These are phyloP conservation scores for Microctonus aethiopoides DNA, from an alignment of 2,888 invertebrate genomes.

Conservation along the genomic window DNA sequence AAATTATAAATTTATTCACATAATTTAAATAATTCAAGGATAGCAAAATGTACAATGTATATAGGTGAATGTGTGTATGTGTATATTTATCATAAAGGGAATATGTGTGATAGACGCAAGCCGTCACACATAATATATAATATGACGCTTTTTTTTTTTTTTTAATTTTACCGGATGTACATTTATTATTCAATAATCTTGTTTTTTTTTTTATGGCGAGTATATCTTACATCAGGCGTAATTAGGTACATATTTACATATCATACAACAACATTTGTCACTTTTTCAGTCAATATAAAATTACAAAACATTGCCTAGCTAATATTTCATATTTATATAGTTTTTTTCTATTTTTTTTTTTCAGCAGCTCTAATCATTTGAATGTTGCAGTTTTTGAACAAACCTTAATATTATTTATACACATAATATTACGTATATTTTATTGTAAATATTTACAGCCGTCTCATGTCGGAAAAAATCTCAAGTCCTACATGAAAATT, in stretches of 20 bases:
- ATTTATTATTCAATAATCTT: constrained; percentile 36
- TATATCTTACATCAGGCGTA: constrained; percentile 66
- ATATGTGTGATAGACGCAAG: not conserved
- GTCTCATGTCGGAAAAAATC: constrained; percentile 34
- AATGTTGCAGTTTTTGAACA: constrained; percentile 32
- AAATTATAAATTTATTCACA: constrained; percentile 68
- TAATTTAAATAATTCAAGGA: constrained; percentile 66
- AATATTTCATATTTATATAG: constrained; percentile 47
- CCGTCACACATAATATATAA: not conserved
- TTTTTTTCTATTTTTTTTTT: constrained; percentile 26
- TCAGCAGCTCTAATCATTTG: not conserved
- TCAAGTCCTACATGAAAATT: constrained; percentile 41
- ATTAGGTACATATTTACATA: constrained; percentile 67
- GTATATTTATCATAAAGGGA: not conserved
- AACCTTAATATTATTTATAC: constrained; percentile 45
- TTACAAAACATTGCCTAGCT: constrained; percentile 67
- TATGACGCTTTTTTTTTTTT: constrained; percentile 19
- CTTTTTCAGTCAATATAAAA: constrained; percentile 65
- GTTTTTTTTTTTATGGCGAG: constrained; percentile 47
- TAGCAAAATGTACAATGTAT: constrained; percentile 60
- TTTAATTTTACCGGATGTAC: constrained; percentile 36
- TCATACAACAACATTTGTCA: constrained; percentile 58
- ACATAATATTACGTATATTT: constrained; percentile 33
- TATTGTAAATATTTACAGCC: constrained; percentile 46
- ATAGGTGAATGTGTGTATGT: constrained; percentile 34